Base-by-base conservation (phyloP, 2,888 invertebrate species). In the Clusia tigrina region DNA sequence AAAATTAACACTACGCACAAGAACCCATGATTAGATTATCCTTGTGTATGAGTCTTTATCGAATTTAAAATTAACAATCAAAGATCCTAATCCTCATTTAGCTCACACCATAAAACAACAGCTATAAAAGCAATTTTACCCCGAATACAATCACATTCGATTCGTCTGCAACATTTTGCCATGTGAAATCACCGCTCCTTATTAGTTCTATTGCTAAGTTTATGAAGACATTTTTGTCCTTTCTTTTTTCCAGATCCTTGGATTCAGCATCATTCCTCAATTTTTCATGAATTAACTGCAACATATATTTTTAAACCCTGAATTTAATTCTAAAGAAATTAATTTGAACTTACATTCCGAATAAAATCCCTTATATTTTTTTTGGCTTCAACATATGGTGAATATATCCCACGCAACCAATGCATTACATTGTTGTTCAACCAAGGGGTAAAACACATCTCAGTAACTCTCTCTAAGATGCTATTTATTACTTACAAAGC, bases 401-500 rank as follows among this genome's bases (percentile, higher is more conserved):
- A 52, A 53, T 80, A 74, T 42, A 71, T 74, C 9, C 71, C 71
- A 18, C 68, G 42, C 15, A 82, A 60, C 54, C 71, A 65, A 0
- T 74, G 74, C 0, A 78, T 24, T 2, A 65, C 60, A 18, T 63
- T 72, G 54, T 67, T 68, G 15, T 66, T 67, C 2, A 81, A 66
- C 81, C 81, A 81, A 1, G 81, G 81, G 1, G 79, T 73, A 57
- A 82, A 77, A 38, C 75, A 73, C 79, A 82, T 80, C 53, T 73
- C 69, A 64, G 79, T 76, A 76, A 80, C 77, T 57, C 69, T 77
- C 70, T 82, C 79, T 67, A 77, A 61, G 58, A 76, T 66, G 68
- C 81, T 81, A 67, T 59, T 68, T 65, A 10, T 37, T 58, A 26
- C 42, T 65, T 58, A 67, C 60, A 67, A 68, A 67, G 60, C 42